Conservation (phyloP, 2,797 vertebrate genomes). For the Catostomus latipinnis region DNA sequence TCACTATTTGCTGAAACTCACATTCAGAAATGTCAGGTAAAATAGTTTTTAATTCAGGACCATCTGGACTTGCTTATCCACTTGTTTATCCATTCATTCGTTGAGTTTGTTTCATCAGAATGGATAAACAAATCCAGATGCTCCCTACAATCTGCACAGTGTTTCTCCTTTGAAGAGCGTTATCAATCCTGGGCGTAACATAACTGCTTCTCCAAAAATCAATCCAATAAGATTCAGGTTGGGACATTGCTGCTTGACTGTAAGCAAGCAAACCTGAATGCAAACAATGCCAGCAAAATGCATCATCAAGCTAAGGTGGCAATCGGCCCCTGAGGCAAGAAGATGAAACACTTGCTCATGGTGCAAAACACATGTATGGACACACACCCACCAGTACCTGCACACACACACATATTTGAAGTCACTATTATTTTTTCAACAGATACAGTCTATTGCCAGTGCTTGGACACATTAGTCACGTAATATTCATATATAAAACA, state of each 20-base stretch:
- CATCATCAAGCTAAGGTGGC: slow-evolving; percentile 32
- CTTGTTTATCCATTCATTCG: slow-evolving; percentile 5
- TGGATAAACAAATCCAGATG: slow-evolving; percentile 21
- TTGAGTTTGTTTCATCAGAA: slow-evolving; percentile 1
- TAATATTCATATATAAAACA: neutral
- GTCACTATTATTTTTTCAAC: slow-evolving; percentile 25
- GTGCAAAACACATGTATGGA: slow-evolving; percentile 44
- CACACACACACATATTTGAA: slow-evolving; percentile 17
- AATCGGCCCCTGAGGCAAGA: slow-evolving; percentile 12
- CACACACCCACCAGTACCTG: slow-evolving; percentile 32
- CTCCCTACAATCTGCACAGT: neutral
- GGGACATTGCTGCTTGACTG: neutral
- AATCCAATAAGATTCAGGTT: slow-evolving; percentile 10
- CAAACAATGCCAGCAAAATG: slow-evolving; percentile 25
- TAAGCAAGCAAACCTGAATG: neutral
- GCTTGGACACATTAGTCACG: neutral
- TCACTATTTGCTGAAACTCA: neutral
- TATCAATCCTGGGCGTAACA: neutral
- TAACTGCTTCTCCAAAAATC: neutral
- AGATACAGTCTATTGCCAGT: neutral
- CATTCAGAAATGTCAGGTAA: slow-evolving; percentile 2
- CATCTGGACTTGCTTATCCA: neutral
- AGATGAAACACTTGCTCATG: slow-evolving; percentile 34
- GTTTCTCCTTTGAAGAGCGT: neutral
- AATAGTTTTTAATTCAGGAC: neutral